phyloP scores from a whole-genome alignment of 2,888 invertebrate species.

The Myathropa florea region DNA sequence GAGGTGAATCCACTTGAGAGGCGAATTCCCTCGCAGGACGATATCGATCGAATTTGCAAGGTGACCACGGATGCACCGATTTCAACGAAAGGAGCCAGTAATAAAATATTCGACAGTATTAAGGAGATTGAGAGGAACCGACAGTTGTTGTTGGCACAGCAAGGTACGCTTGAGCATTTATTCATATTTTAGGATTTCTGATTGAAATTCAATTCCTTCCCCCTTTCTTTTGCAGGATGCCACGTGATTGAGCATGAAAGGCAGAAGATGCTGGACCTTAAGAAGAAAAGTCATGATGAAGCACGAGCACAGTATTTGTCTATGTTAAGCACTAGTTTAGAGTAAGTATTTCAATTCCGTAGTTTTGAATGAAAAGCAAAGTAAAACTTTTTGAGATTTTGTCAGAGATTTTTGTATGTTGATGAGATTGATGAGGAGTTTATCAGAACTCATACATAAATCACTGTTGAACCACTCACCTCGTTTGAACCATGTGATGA shows the following conservation, averaged over 20 bases:
- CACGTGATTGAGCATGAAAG: conserved; percentile 95
- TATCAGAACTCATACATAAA: neutral
- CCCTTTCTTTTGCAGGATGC: conserved; percentile 85
- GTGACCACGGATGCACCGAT: conserved; percentile 92
- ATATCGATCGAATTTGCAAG: conserved; percentile 93
- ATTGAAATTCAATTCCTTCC: conserved; percentile 2
- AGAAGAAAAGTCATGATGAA: conserved; percentile 93
- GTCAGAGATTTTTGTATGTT: neutral
- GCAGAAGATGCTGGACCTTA: conserved; percentile 91
- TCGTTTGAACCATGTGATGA: no score
- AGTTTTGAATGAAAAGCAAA: no score
- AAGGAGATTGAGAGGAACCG: conserved; percentile 94
- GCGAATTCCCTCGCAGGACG: conserved; percentile 89
- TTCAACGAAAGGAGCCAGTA: conserved; percentile 86
- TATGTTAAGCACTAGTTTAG: conserved; percentile 73
- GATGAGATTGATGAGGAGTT: neutral
- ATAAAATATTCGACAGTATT: conserved; percentile 91
- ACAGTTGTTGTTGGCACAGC: conserved; percentile 92
- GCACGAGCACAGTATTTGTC: conserved; percentile 93
- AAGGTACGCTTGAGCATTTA: conserved; percentile 84
- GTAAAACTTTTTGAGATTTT: no score
- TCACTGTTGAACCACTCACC: no score
- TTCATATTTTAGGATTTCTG: neutral
- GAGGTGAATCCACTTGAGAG: conserved; percentile 80
- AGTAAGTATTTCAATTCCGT: conserved; percentile 71